Evolutionary conservation across 2,113 vertebrate genomes (phyloP).

Genomic region (Carollia perspicillata): DNA sequence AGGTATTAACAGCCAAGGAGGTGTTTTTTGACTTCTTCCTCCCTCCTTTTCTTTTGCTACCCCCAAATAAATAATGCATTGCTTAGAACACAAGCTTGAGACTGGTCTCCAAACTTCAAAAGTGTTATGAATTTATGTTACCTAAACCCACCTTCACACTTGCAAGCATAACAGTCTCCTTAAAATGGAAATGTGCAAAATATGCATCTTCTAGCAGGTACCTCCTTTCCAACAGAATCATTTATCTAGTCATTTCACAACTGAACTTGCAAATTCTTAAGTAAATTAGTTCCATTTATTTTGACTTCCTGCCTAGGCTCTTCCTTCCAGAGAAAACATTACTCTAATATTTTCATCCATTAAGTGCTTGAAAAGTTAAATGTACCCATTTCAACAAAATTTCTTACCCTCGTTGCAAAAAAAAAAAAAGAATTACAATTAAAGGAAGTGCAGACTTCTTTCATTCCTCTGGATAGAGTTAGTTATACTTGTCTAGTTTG

Average conservation of each 20-base stretch:
- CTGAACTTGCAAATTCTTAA: conserved; percentile 67
- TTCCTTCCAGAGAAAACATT: conserved; percentile 70
- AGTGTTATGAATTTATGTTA: conserved; percentile 43
- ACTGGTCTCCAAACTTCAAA: conserved; percentile 13
- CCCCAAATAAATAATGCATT: conserved; percentile 63
- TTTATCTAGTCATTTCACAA: conserved; percentile 59
- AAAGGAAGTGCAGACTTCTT: neutral
- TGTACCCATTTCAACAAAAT: conserved; percentile 46
- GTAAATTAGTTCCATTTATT: conserved; percentile 65
- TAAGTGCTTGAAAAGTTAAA: conserved; percentile 72
- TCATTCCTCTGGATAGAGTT: neutral
- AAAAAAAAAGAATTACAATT: neutral
- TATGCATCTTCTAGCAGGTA: neutral
- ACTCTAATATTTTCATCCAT: conserved; percentile 60
- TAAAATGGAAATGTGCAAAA: conserved; percentile 48
- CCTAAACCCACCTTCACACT: neutral
- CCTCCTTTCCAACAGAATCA: conserved; percentile 1
- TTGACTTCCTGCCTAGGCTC: conserved; percentile 63
- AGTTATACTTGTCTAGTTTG: neutral
- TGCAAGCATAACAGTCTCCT: neutral
- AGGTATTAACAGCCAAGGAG: conserved; percentile 67
- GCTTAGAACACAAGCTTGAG: conserved; percentile 43
- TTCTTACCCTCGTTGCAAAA: neutral
- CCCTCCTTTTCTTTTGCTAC: conserved; percentile 4
- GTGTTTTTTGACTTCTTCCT: conserved; percentile 42